These are phyloP conservation scores for Nipponia nippon DNA, from an alignment of 2,113 vertebrate genomes.

Conservation along the genomic window DNA sequence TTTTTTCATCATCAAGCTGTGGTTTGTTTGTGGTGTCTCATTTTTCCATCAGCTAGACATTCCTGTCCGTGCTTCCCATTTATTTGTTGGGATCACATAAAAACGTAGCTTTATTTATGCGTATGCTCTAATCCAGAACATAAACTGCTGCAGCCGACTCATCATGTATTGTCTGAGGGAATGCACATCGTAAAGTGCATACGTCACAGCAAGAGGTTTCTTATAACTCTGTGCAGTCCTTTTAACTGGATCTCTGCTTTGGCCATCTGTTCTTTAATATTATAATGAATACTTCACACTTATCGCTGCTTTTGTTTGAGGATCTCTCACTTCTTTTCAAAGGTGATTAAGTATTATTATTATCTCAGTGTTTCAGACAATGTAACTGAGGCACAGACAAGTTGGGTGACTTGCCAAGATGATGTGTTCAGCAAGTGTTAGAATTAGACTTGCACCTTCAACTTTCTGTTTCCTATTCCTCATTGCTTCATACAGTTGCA, in stretches of 20 bases:
- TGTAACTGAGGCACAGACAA: constrained; percentile 24
- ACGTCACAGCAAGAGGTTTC: constrained; percentile 52
- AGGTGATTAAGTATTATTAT: constrained; percentile 39
- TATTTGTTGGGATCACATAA: constrained; percentile 73
- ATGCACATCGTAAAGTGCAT: constrained; percentile 22
- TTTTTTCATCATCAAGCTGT: constrained; percentile 71
- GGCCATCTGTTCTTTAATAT: constrained; percentile 61
- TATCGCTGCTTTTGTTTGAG: constrained; percentile 31
- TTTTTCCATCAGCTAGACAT: constrained; percentile 71
- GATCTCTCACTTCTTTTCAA: constrained; percentile 33
- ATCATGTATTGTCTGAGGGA: constrained; percentile 48
- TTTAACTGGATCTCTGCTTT: constrained; percentile 54
- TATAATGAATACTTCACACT: constrained; percentile 54
- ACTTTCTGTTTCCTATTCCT: background rate
- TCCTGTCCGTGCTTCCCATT: constrained; percentile 68
- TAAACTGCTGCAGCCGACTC: constrained; percentile 53
- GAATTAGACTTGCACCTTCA: background rate
- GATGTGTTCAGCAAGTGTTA: background rate
- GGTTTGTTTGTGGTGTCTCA: constrained; percentile 73
- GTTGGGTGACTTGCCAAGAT: constrained; percentile 18
- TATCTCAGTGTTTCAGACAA: constrained; percentile 36
- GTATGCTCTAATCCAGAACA: constrained; percentile 69
- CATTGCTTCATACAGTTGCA: background rate
- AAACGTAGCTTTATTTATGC: constrained; percentile 61
- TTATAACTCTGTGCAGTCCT: constrained; percentile 33